Evolutionary conservation across 2,797 vertebrate species (phyloP).

Genomic region (Micromesistius poutassou): DNA sequence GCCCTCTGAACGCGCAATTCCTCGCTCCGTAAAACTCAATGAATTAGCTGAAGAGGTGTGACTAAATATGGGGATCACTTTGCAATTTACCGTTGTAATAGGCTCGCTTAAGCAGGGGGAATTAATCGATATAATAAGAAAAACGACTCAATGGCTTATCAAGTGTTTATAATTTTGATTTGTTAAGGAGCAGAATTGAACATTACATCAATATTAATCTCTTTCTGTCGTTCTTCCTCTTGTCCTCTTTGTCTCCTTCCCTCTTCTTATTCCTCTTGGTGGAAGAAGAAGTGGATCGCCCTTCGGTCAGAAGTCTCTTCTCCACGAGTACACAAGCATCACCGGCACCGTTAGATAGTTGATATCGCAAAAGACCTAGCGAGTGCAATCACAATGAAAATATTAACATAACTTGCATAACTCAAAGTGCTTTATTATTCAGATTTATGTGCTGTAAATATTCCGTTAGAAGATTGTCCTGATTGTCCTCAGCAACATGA

Average conservation of each 20-base stretch:
- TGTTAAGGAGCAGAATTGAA: constrained; percentile 50
- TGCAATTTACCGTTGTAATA: constrained; percentile 55
- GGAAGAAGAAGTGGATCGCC: constrained; percentile 21
- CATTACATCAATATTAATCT: constrained; percentile 56
- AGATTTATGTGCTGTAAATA: constrained; percentile 26
- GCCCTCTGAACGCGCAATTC: constrained; percentile 9
- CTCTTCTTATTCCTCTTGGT: neutral
- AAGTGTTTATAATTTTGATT: constrained; percentile 52
- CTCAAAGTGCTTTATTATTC: neutral
- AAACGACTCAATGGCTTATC: constrained; percentile 29
- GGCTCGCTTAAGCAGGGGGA: constrained; percentile 44
- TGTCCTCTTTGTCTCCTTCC: neutral
- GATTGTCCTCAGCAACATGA: constrained; percentile 10
- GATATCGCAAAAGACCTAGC: too few species aligned
- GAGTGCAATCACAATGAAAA: too few species aligned
- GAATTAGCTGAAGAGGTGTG: constrained; percentile 37
- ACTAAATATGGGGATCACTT: constrained; percentile 44
- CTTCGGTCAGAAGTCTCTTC: constrained; percentile 17
- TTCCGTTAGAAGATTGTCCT: constrained; percentile 29
- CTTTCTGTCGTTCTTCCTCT: neutral
- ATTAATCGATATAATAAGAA: constrained; percentile 56
- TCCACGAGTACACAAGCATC: too few species aligned
- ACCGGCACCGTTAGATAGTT: too few species aligned
- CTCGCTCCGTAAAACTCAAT: constrained; percentile 16
- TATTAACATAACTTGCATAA: too few species aligned